A percentile compares a stretch with the other conserved stretches of the same genome.
These are phyloP conservation scores for Penaeus vannamei DNA, from an alignment of 1,140 invertebrate genomes.

Conservation along the genomic window DNA sequence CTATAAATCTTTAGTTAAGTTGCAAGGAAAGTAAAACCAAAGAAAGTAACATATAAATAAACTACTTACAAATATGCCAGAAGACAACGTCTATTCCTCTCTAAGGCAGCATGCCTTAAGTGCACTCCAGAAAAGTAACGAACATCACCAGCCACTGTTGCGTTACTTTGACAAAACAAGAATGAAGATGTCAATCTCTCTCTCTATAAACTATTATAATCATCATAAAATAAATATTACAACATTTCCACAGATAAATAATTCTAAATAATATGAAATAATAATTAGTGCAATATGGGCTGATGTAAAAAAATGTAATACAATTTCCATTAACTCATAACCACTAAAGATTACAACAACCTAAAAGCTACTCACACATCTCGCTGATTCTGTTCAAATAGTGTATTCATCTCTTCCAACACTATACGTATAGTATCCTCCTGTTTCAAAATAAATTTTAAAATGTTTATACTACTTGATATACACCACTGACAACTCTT, in stretches of 20 bases:
- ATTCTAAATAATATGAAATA: too few species aligned
- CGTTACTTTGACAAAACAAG: conserved; percentile 69
- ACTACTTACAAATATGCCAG: conserved; percentile 84
- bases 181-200: too few species aligned
- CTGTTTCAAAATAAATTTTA: not conserved
- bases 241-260: too few species aligned
- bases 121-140: conserved; percentile 75
- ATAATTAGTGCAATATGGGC: too few species aligned
- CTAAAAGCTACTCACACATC: conserved; percentile 14
- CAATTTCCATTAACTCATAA: too few species aligned
- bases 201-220: too few species aligned
- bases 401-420: not conserved
- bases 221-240: too few species aligned
- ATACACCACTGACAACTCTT: too few species aligned
- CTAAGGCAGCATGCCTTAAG: conserved; percentile 86
- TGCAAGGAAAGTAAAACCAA: not conserved
- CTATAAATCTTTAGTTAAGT: conserved; percentile 19
- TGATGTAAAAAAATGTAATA: too few species aligned
- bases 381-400: conserved; percentile 15
- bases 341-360: too few species aligned
- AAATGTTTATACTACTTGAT: too few species aligned
- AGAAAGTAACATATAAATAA: conserved; percentile 17
- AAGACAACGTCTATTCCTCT: conserved; percentile 91
- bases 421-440: not conserved
- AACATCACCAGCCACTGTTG: conserved; percentile 74